phyloP scores from a whole-genome alignment of 2,113 vertebrate species.

The Myiagra hebetior region DNA sequence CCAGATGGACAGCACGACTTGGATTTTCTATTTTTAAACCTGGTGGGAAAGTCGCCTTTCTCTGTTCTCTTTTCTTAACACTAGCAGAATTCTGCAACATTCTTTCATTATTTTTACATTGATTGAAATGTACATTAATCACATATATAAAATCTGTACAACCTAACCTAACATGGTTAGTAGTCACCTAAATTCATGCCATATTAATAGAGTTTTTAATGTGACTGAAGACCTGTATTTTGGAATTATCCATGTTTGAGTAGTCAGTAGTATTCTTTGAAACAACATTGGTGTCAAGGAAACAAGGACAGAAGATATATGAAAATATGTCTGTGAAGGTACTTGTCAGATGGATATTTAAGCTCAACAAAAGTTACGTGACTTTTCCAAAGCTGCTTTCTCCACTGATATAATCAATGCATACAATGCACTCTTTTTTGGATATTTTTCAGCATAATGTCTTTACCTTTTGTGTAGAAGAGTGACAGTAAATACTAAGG shows the following conservation, averaged over 20 bases:
- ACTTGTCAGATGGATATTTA: not conserved
- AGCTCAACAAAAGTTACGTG: not conserved
- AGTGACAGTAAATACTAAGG: not conserved
- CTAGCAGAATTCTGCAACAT: not conserved
- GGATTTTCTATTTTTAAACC: not conserved
- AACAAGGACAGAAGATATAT: not conserved
- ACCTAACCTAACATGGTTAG: not conserved
- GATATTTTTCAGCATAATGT: not conserved
- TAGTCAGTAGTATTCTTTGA: not conserved
- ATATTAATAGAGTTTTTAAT: not conserved
- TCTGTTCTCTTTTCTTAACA: not conserved
- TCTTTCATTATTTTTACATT: not conserved
- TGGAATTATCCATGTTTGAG: not conserved
- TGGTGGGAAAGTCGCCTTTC: not conserved
- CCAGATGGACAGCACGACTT: not conserved
- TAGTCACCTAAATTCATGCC: not conserved
- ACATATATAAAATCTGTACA: not conserved
- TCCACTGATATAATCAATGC: not conserved
- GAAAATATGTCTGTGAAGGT: not conserved
- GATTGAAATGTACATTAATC: not conserved
- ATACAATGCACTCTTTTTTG: not conserved
- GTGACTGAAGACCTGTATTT: not conserved
- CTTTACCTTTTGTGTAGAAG: not conserved
- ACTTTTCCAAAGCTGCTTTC: not conserved
- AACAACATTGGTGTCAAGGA: not conserved